phyloP scores from a whole-genome alignment of 2,888 invertebrate species.

The Amphipoea lucens region DNA sequence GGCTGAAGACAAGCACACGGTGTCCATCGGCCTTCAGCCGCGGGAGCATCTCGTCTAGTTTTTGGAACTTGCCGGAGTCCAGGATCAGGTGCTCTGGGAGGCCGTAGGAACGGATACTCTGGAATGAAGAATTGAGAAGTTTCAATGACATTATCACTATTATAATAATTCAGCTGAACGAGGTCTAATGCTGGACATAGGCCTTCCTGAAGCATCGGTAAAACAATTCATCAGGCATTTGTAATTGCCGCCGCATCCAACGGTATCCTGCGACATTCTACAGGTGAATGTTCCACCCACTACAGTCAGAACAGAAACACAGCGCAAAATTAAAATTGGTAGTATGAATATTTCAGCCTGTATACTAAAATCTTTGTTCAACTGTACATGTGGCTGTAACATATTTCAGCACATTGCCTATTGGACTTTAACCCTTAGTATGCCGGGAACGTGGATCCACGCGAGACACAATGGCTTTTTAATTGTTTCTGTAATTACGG shows the following conservation, averaged over 20 bases:
- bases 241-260: neutral
- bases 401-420: neutral
- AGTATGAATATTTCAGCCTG: neutral
- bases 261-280: neutral
- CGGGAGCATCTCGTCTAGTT: slow-evolving; percentile 94
- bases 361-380: neutral
- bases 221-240: neutral
- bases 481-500: too few species aligned
- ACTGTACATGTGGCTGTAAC: neutral
- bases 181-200: neutral
- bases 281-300: neutral
- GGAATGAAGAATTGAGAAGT: slow-evolving; percentile 31
- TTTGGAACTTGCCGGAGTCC: slow-evolving; percentile 96
- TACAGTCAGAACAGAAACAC: too few species aligned
- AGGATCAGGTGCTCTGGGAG: slow-evolving; percentile 93
- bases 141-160: neutral
- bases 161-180: neutral
- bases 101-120: slow-evolving; percentile 91
- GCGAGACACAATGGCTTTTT: too few species aligned
- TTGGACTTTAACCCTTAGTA: neutral
- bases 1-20: slow-evolving; percentile 97
- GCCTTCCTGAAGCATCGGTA: neutral
- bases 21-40: slow-evolving; percentile 93
- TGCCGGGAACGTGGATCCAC: too few species aligned
- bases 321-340: neutral